Evolutionary conservation across 2,113 vertebrate genomes (phyloP).

Genomic region (Poeciliopsis turrubarensis): DNA sequence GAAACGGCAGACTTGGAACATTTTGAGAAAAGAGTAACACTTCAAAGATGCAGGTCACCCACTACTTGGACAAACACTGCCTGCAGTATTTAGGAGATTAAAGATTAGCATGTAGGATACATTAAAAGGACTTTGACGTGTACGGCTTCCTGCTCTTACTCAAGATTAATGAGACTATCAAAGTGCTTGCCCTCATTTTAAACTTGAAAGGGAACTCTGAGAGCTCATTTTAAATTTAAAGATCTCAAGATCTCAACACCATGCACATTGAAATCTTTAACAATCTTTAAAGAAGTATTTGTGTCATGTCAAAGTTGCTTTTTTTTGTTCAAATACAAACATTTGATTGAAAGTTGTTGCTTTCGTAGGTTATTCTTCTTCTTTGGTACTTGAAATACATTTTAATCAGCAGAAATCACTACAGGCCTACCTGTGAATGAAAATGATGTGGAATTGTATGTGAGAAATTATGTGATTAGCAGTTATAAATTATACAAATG

Average conservation of each 20-base stretch:
- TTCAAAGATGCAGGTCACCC: slow-evolving; percentile 4
- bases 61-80: neutral
- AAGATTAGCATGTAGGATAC: slow-evolving; percentile 18
- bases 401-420: neutral
- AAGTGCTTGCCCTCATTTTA: slow-evolving; percentile 6
- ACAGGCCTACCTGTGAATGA: neutral
- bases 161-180: slow-evolving; percentile 14
- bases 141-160: slow-evolving; percentile 16
- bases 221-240: neutral
- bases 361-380: neutral
- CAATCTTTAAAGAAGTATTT: neutral
- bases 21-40: slow-evolving; percentile 4
- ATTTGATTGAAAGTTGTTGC: neutral
- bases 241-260: neutral
- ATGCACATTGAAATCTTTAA: neutral
- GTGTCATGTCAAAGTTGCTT: neutral
- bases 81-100: slow-evolving; percentile 18
- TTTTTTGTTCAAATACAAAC: neutral
- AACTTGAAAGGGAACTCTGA: slow-evolving; percentile 3
- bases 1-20: neutral
- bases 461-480: no score
- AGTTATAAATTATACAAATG: neutral
- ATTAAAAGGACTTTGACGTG: slow-evolving; percentile 19
- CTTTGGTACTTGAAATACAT: no score
- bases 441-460: neutral